Percentiles rank a stretch among this genome's conserved stretches.
Evolutionary conservation across 2,113 vertebrate species (phyloP).

Genomic region (Podiceps cristatus): DNA sequence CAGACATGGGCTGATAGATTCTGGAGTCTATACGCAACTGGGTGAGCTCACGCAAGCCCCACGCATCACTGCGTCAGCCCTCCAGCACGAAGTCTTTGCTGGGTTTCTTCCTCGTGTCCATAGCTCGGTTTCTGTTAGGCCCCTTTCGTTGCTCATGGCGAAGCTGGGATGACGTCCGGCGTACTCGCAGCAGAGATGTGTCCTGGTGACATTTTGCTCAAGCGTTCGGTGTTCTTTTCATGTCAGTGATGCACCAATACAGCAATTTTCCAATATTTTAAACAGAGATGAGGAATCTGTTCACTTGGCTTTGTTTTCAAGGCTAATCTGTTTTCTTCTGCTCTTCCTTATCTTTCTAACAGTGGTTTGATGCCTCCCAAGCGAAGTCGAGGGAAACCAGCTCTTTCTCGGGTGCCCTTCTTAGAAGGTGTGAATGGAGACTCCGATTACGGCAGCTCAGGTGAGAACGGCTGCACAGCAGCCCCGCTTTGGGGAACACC

Average conservation of each 20-base stretch:
- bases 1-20: background rate
- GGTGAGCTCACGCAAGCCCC: background rate
- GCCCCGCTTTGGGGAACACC: background rate
- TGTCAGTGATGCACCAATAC: background rate
- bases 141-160: background rate
- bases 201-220: background rate
- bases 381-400: slow-evolving; percentile 93
- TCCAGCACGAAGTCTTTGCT: background rate
- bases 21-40: background rate
- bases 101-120: background rate
- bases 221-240: background rate
- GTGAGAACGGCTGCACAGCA: slow-evolving; percentile 71
- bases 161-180: background rate
- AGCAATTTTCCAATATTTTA: background rate
- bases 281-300: background rate
- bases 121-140: background rate
- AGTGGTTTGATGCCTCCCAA: slow-evolving; percentile 86
- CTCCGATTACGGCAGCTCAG: slow-evolving; percentile 84
- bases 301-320: background rate
- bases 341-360: background rate
- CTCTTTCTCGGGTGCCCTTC: slow-evolving; percentile 91
- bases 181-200: background rate
- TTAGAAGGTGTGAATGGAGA: slow-evolving; percentile 91
- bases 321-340: background rate
- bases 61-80: background rate